Conservation (phyloP, 1,140 invertebrate species). For the Portunus trituberculatus region DNA sequence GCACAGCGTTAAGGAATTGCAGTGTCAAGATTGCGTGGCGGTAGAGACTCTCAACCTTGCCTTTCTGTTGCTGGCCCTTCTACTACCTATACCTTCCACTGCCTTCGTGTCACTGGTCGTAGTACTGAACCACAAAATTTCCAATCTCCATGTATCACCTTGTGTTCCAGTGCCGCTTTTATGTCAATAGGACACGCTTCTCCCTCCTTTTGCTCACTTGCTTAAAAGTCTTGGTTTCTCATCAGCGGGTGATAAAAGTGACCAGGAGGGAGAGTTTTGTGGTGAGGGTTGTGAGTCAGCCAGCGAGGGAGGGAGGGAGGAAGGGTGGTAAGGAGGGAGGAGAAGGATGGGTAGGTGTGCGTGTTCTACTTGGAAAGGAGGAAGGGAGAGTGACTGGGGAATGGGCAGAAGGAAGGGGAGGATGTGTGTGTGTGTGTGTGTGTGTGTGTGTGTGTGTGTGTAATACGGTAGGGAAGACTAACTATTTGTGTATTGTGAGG, state of each 20-base stretch:
- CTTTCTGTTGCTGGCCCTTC: too few species aligned
- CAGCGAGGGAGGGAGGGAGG: neutral
- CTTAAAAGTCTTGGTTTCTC: conserved; percentile 3
- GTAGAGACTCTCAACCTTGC: neutral
- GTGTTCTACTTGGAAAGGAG: too few species aligned
- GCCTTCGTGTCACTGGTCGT: neutral
- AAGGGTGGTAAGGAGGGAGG: neutral
- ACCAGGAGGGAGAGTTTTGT: neutral
- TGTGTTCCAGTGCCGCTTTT: neutral
- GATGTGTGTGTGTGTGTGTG: neutral
- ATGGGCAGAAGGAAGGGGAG: neutral
- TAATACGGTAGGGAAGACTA: neutral
- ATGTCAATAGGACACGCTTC: neutral
- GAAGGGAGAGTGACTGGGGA: too few species aligned
- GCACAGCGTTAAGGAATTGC: too few species aligned
- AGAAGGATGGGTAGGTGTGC: too few species aligned
- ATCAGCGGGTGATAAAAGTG: neutral
- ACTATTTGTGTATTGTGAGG: neutral
- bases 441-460: conserved; percentile 4
- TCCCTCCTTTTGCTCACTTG: neutral
- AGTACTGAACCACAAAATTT: neutral
- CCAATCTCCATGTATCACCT: neutral
- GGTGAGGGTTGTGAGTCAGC: neutral
- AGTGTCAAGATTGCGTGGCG: neutral
- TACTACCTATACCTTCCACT: neutral